Percentiles rank a stretch among this genome's conserved stretches.
These are phyloP conservation scores for Limnothrissa miodon DNA, from an alignment of 2,113 vertebrate genomes.

Conservation along the genomic window DNA sequence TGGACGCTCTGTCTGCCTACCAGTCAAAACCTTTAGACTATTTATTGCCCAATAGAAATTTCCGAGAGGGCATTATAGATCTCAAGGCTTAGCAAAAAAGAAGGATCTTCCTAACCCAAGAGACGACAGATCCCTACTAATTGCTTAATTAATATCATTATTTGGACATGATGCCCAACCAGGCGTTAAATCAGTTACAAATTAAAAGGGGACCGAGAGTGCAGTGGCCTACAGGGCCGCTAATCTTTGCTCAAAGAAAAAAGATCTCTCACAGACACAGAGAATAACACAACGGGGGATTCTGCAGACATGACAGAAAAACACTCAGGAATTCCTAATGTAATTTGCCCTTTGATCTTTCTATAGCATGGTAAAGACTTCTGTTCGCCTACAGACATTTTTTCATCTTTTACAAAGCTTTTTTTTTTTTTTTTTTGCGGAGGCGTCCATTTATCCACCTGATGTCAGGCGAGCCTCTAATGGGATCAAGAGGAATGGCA, in stretches of 20 bases:
- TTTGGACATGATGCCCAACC: constrained; percentile 21
- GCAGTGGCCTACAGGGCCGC: neutral
- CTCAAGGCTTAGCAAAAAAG: neutral
- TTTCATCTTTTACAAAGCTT: neutral
- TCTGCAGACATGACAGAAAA: neutral
- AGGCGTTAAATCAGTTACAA: constrained; percentile 8
- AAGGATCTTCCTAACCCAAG: neutral
- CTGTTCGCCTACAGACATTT: too few relatives aligned
- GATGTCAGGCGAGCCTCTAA: constrained; percentile 19
- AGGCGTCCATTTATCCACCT: neutral
- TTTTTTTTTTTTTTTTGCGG: neutral
- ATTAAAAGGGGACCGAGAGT: constrained; percentile 8
- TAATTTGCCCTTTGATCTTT: neutral
- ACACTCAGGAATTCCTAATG: neutral
- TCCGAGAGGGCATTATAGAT: neutral
- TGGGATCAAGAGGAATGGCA: constrained; percentile 24
- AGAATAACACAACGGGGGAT: neutral
- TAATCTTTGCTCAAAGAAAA: neutral
- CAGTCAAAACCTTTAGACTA: too few relatives aligned
- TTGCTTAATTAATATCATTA: constrained; percentile 25
- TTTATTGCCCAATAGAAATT: constrained; percentile 16
- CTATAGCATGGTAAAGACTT: neutral
- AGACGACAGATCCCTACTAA: constrained; percentile 15
- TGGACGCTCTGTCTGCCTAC: too few relatives aligned
- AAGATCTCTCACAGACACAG: neutral